A percentile compares a stretch with the other conserved stretches of the same genome.
Evolutionary conservation across 2,888 invertebrate species (phyloP).

Genomic region (Pristionchus exspectatus): DNA sequence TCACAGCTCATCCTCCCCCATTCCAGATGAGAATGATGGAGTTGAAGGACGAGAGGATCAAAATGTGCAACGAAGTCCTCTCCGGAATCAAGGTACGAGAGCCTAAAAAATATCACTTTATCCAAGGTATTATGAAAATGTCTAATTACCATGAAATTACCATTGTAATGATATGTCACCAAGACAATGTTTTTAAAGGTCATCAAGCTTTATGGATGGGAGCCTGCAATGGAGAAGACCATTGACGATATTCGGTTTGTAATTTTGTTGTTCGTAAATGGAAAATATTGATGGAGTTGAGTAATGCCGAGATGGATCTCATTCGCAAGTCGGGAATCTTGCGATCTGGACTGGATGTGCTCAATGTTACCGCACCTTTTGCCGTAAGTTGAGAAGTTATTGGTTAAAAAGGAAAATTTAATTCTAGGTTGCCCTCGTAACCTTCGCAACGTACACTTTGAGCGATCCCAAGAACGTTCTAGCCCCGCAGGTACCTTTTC

Average conservation of each 20-base stretch:
- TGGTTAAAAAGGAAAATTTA: no score
- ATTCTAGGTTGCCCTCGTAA: constrained; percentile 73
- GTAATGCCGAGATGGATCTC: constrained; percentile 60
- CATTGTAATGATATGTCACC: background rate
- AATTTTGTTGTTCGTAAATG: constrained; percentile 45
- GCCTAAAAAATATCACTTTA: no score
- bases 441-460: constrained; percentile 73
- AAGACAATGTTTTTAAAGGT: constrained; percentile 58
- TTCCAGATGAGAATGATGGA: constrained; percentile 89
- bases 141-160: no score
- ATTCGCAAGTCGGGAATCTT: constrained; percentile 72
- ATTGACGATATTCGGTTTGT: constrained; percentile 65
- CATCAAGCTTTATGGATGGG: constrained; percentile 82
- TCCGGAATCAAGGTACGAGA: constrained; percentile 87
- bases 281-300: background rate
- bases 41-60: constrained; percentile 93
- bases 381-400: constrained; percentile 62
- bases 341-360: constrained; percentile 72
- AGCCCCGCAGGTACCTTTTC: constrained; percentile 66
- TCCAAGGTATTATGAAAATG: no score
- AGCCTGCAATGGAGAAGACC: constrained; percentile 77
- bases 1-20: background rate
- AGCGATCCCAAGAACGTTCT: constrained; percentile 70
- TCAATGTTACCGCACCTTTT: constrained; percentile 75
- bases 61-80: constrained; percentile 93